Base-by-base conservation (phyloP, 2,113 vertebrate genomes). In the Zingel zingel region DNA sequence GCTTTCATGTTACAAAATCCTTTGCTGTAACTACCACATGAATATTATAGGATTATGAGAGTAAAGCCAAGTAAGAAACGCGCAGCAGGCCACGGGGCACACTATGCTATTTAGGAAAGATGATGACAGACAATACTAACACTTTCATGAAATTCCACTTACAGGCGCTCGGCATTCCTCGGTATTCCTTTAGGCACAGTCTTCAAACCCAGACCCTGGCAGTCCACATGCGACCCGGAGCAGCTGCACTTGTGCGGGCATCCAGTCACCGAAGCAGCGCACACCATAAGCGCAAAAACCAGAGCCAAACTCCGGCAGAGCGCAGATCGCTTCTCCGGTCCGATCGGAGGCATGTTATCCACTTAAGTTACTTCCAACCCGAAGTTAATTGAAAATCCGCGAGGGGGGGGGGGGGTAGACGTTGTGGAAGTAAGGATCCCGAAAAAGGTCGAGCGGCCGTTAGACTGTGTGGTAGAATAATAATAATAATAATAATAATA, bases 181-280 rank as follows among this genome's bases (percentile, higher is more conserved):
- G 98, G 98, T 90, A 99, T 94, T 86, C 97, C 98, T 91, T 96
- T 97, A 13, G 98, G 98, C 33, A 99, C 97, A 0, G 93, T 94
- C 89, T 92, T 96, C 84, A 99, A 95, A 86, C 97, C 97, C 82
- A 98, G 96, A 88, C 97, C 97, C 21, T 99, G 98, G 94, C 98
- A 99, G 94, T 99, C 98, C 96, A 99, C 98, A 92, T 96, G 98
- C 78, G 97, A 96, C 64, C 97, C 97, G 23, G 98, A 96, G 94
- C 98, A 99, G 83, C 97, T 98, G 96, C 98, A 99, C 93, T 98
- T 99, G 90, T 97, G 96, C 14, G 98, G 98, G 93, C 98, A 99
- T 91, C 97, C 97, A 86, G 93, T 91, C 71, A 94, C 95, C 19
- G 94, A 93, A 71, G 92, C 67, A 82, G 92, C 91, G 84, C 92